Base-by-base conservation (phyloP, 2,888 invertebrate species). In the Cosmia pyralina region DNA sequence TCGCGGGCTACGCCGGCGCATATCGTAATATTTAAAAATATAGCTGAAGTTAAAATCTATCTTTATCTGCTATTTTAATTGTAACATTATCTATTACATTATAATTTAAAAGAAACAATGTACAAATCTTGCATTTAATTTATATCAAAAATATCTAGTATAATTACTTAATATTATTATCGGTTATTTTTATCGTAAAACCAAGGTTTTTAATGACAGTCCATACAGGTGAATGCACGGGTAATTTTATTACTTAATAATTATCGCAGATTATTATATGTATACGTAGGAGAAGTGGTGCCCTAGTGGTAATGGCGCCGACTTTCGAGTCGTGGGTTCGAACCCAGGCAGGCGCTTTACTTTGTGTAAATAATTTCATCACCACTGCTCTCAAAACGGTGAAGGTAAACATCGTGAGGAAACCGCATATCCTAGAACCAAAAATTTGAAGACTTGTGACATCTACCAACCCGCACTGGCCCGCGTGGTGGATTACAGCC, bases 21-120 rank as follows among this genome's bases (percentile, higher is more conserved):
- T n/a, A n/a, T n/a, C n/a, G n/a, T n/a, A n/a, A n/a, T n/a, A n/a
- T n/a, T n/a, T n/a, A n/a, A n/a, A n/a, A n/a, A n/a, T n/a, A 38
- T 55, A 13, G 15, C 8, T 38, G 19, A 38, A 34, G 11, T 46
- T 22, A 34, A 52, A 65, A 55, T 28, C 8, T 44, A 41, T 11
- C n/a, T 19, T 67, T 73, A 76, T 73, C 48, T 57, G 13, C 5
- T 41, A 28, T n/a, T 58, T 46, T 6, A 38, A 46, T 46, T 77
- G 52, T 5, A 53, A 77, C 46, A 52, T 77, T 74, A 74, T 74
- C 77, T 77, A 38, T 74, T 68, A 75, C 8, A 44, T 73, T 73
- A 73, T 19, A 28, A 28, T 28, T 22, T 76, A 67, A 74, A 34
- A 10, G 8, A 44, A 48, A 28, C 4, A 52, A 55, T 48, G 4